Base-by-base conservation (phyloP, 2,888 invertebrate species). In the Dolichopus griseipennis region DNA sequence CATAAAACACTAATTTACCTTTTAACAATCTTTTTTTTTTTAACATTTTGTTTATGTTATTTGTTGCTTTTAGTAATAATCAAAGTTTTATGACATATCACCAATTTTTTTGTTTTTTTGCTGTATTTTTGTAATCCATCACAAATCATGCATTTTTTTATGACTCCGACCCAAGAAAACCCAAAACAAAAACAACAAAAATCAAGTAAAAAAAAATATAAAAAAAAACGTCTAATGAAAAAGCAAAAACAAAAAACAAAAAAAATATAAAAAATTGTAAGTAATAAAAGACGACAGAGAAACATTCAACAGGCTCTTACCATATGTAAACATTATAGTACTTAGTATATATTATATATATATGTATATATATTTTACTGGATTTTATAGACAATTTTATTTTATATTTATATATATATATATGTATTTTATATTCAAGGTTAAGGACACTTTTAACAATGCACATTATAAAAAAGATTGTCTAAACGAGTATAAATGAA, bases 261-360 rank as follows among this genome's bases (percentile, higher is more conserved):
- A n/a, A n/a, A n/a, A n/a, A n/a, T n/a, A n/a, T n/a, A n/a, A n/a
- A n/a, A n/a, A n/a, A n/a, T n/a, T n/a, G n/a, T n/a, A 27, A 27
- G 27, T 27, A 41, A 41, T 41, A 41, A 41, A 41, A 41, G 41
- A 27, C 27, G 41, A 41, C 15, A 15, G 15, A 52, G 52, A 52
- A 52, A 52, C n/a, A n/a, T 52, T 52, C 52, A 52, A 52, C 52
- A 52, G 52, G 52, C 52, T 52, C 18, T 52, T 52, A 37, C 52
- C 15, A 52, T 52, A 52, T 52, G 52, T 52, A 52, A 10, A 52
- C 18, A 52, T 52, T 12, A 52, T 52, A 10, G 37, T 37, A 37
- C 37, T 10, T 10, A 10, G 12, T 37, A 37, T 52, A 52, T 6
- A 18, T 52, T 2, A 18, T 18, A 15, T 52, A 6, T 52, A 52